Evolutionary conservation across 30 jellyfish, hydroid and myxozoan genomes (phyloP).

Genomic region (Nemopilema nomurai): DNA sequence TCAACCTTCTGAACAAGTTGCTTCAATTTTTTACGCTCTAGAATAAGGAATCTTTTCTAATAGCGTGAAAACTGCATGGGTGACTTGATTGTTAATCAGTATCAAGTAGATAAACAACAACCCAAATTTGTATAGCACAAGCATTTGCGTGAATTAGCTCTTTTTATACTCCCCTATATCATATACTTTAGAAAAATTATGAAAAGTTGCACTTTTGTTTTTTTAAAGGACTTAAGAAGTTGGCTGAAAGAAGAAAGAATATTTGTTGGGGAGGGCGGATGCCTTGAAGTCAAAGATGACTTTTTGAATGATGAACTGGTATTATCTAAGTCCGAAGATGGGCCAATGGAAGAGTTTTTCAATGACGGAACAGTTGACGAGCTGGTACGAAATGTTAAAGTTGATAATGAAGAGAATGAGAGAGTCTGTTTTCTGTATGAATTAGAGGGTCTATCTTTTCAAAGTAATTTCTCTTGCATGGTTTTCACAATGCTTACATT

Average conservation of each 20-base stretch:
- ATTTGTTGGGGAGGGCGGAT: conserved; percentile 31
- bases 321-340: conserved; percentile 9
- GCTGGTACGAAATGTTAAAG: conserved; percentile 29
- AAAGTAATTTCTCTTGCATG: too few relatives aligned
- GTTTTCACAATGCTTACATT: not conserved
- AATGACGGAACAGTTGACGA: conserved; percentile 48
- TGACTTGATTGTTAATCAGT: too few relatives aligned
- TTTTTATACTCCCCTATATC: too few relatives aligned
- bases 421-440: not conserved
- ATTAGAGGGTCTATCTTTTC: too few relatives aligned
- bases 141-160: too few relatives aligned
- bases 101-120: too few relatives aligned
- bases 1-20: too few relatives aligned
- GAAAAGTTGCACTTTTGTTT: not conserved
- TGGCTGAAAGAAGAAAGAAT: conserved; percentile 59
- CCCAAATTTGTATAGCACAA: too few relatives aligned
- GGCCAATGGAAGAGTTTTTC: conserved; percentile 65
- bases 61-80: too few relatives aligned
- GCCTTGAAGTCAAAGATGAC: conserved; percentile 48
- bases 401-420: not conserved
- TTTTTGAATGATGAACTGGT: conserved; percentile 27
- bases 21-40: too few relatives aligned
- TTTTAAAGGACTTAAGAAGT: conserved; percentile 45
- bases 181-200: not conserved
- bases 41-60: too few relatives aligned